Percentiles rank a stretch among this genome's conserved stretches.
Conservation (phyloP, 2,888 invertebrate species). For the Meiosimyza decipiens region DNA sequence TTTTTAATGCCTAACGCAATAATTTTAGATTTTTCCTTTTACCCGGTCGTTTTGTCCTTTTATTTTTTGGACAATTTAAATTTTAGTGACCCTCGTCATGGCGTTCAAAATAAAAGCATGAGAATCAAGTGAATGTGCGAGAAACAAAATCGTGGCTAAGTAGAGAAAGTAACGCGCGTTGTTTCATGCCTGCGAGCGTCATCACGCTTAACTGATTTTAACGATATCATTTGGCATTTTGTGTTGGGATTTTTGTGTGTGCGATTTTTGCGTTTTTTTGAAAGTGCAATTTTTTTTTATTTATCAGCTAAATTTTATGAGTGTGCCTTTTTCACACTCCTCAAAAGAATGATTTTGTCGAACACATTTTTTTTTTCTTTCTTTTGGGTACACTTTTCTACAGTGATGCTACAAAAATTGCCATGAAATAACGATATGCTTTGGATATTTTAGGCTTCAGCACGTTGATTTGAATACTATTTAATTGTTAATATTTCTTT, state of each 20-base stretch:
- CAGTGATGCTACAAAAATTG: background rate
- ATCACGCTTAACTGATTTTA: conserved; percentile 42
- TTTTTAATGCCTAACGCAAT: too few relatives aligned
- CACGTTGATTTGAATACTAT: too few relatives aligned
- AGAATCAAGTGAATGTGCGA: background rate
- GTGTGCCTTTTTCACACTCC: too few relatives aligned
- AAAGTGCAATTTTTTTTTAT: too few relatives aligned
- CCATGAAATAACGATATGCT: too few relatives aligned
- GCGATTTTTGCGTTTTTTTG: too few relatives aligned
- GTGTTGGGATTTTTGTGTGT: background rate
- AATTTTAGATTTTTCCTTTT: background rate
- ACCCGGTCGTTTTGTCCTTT: background rate
- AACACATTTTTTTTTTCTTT: background rate
- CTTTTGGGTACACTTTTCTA: background rate
- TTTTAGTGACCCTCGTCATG: background rate
- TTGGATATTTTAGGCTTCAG: too few relatives aligned
- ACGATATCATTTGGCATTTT: conserved; percentile 36
- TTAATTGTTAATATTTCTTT: too few relatives aligned
- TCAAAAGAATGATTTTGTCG: too few relatives aligned
- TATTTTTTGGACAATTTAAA: background rate
- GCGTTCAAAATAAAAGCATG: background rate
- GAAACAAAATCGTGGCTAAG: background rate
- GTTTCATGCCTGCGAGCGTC: background rate
- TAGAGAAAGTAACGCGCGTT: too few relatives aligned
- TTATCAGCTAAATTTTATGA: too few relatives aligned